Conservation (phyloP, 2,888 invertebrate species). For the Anagyrus pseudococci region DNA sequence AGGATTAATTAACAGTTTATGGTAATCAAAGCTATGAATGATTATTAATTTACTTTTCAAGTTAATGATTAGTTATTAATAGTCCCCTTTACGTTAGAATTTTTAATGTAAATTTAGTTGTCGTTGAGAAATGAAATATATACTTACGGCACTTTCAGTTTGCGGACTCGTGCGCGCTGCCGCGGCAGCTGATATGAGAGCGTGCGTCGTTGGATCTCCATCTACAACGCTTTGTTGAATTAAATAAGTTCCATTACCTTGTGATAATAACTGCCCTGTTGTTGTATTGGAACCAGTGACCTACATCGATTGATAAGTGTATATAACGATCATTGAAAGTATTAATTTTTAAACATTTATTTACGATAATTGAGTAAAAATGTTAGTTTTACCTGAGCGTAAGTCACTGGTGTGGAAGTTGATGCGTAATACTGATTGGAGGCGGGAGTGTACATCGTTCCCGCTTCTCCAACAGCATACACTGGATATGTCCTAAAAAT, state of each 20-base stretch:
- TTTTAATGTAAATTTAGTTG: too few relatives aligned
- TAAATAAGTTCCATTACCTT: constrained; percentile 67
- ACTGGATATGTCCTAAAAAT: constrained; percentile 74
- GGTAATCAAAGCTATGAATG: neutral
- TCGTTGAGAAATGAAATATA: too few relatives aligned
- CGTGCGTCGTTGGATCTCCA: constrained; percentile 66
- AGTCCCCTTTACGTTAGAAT: neutral
- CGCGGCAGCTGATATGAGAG: constrained; percentile 65
- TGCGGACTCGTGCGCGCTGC: constrained; percentile 72
- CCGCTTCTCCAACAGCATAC: constrained; percentile 75
- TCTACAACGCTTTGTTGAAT: constrained; percentile 74
- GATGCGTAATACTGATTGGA: constrained; percentile 77
- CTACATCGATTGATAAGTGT: constrained; percentile 40
- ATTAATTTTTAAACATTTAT: neutral
- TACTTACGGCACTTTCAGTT: constrained; percentile 72
- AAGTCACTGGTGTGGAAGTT: constrained; percentile 68
- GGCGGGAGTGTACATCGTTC: constrained; percentile 69
- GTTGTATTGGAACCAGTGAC: constrained; percentile 58
- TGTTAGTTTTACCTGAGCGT: constrained; percentile 66
- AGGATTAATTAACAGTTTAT: too few relatives aligned
- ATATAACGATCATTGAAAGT: neutral
- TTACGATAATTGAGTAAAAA: neutral
- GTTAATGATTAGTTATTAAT: neutral
- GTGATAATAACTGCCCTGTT: constrained; percentile 60
- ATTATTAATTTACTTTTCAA: neutral